Conservation (phyloP, 2,113 vertebrate genomes). For the Excalfactoria chinensis region DNA sequence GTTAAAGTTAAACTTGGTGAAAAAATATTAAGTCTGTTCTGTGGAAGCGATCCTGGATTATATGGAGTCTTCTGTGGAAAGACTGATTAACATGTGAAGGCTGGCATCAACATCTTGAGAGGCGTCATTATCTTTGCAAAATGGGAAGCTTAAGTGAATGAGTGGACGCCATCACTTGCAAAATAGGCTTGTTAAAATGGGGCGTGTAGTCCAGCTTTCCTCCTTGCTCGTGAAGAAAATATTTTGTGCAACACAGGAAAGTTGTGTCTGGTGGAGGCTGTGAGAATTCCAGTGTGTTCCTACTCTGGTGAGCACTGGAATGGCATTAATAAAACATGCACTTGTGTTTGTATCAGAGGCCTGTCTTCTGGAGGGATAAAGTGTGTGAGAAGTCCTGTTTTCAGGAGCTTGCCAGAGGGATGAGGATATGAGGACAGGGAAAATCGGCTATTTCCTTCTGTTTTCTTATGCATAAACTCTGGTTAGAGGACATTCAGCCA, state of each 20-base stretch:
- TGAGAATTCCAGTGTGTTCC: not conserved
- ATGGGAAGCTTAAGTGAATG: slow-evolving; percentile 38
- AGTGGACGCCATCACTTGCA: not conserved
- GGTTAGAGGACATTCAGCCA: fast-evolving
- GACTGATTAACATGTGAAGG: not conserved
- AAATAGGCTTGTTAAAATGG: not conserved
- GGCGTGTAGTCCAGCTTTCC: not conserved
- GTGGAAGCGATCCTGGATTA: not conserved
- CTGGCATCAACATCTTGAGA: slow-evolving; percentile 38
- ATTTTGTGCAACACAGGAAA: slow-evolving; percentile 13
- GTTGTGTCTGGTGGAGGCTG: not conserved
- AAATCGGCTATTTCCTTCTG: not conserved
- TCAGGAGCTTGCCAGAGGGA: not conserved
- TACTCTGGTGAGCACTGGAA: not conserved
- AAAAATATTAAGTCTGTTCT: not conserved
- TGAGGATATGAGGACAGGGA: not conserved
- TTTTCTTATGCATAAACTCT: not conserved
- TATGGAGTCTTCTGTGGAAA: not conserved
- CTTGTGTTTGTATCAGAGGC: fast-evolving
- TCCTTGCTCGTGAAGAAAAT: not conserved
- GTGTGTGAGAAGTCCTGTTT: not conserved
- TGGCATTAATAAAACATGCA: not conserved
- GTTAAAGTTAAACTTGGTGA: slow-evolving; percentile 26
- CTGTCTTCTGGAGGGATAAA: not conserved
- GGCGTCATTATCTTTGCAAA: slow-evolving; percentile 1